Base-by-base conservation (phyloP, 2,888 invertebrate genomes). In the Aquatica leii region DNA sequence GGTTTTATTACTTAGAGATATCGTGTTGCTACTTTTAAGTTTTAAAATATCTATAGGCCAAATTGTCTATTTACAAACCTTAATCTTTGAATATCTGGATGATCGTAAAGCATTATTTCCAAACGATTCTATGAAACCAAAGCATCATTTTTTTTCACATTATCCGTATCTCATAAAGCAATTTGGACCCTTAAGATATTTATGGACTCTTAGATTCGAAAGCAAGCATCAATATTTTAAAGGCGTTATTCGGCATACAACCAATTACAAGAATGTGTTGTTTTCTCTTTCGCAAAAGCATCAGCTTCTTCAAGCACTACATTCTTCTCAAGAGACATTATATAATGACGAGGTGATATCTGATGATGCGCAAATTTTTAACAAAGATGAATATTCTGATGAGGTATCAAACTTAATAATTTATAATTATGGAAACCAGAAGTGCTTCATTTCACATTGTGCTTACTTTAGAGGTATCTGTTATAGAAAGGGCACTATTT, bases 131-230 rank as follows among this genome's bases (percentile, higher is more conserved):
- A 18, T 70, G 46, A 66, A 64, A 56, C 67, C 69, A 1, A 74
- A 73, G 59, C 70, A 68, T 58, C 73, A 74, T 51, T 70, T 63
- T 63, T 34, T 72, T 8, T 21, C 31, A 5, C 75, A 75, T 59
- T 74, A 73, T 57, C 63, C 65, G 3, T 3, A 55, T 9, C 60
- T 71, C 31, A 70, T 71, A 54, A 46, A 55, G 43, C 37, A 62
- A 34, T 64, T 67, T 59, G 73, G 72, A 15, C 71, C 71, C 0
- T 56, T 70, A 40, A 52, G 50, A 18, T 31, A 59, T 43, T 49
- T 63, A 12, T 72, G 69, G 69, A 70, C 67, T 2, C 49, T 72
- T 37, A 31, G 73, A 1, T 71, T 65, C 63, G 72, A 73, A 65
- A 60, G 64, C n/a, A 69, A 71, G n/a, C 71, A 73, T 53, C 56